These are phyloP conservation scores for Goniozus legneri DNA, from an alignment of 1,140 invertebrate species.

Conservation along the genomic window DNA sequence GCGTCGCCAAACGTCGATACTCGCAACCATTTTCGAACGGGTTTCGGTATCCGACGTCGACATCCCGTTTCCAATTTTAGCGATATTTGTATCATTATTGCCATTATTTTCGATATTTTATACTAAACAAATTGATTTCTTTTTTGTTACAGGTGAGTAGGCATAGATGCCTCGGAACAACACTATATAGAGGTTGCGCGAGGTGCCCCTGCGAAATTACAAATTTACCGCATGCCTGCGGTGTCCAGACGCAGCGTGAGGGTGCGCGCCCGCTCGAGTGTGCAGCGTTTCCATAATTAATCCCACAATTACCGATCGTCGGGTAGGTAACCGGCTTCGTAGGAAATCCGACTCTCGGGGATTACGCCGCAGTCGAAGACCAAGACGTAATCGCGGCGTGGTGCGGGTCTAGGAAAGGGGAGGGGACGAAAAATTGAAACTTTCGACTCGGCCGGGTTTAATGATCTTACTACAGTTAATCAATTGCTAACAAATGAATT, in stretches of 20 bases:
- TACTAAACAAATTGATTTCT: conserved; percentile 13
- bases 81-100: too few species aligned
- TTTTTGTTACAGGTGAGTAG: conserved; percentile 31
- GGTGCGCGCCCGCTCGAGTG: too few species aligned
- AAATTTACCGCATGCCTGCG: conserved; percentile 17
- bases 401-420: too few species aligned
- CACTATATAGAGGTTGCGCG: background rate
- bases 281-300: conserved; percentile 37
- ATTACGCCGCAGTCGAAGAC: conserved; percentile 31
- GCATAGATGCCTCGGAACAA: background rate
- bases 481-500: too few species aligned
- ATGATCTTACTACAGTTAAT: too few species aligned
- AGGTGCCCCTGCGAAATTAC: conserved; percentile 11
- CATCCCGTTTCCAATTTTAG: too few species aligned
- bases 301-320: conserved; percentile 40
- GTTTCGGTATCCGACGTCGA: conserved; percentile 40
- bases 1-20: conserved; percentile 20
- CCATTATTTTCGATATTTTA: conserved; percentile 3
- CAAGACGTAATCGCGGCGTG: too few species aligned
- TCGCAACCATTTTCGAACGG: conserved; percentile 23
- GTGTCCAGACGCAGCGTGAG: background rate
- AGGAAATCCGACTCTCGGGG: conserved; percentile 23
- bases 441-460: too few species aligned
- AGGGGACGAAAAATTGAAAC: too few species aligned
- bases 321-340: conserved; percentile 17